These are phyloP conservation scores for Channallabes apus DNA, from an alignment of 2,797 vertebrate species.

Conservation along the genomic window DNA sequence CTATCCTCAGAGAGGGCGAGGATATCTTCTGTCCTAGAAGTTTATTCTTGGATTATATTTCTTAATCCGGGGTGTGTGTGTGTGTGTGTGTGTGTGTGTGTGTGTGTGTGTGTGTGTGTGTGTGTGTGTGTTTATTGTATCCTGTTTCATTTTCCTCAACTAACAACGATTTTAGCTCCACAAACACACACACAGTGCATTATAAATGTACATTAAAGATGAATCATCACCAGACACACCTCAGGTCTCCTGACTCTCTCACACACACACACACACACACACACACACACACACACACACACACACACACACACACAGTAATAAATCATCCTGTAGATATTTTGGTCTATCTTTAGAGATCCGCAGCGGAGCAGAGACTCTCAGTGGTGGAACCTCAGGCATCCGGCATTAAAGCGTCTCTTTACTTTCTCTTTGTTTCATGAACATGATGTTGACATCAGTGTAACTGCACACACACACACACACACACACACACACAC, in stretches of 20 bases:
- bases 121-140: not conserved
- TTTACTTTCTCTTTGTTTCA: not conserved
- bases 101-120: not conserved
- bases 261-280: not conserved
- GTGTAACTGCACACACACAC: not conserved
- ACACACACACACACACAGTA: not conserved
- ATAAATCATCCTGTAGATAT: not conserved
- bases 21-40: too few species aligned
- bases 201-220: constrained; percentile 16
- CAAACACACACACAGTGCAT: constrained; percentile 1
- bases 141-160: not conserved
- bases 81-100: not conserved
- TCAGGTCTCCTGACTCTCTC: not conserved
- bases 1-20: too few species aligned
- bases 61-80: too few species aligned
- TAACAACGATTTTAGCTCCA: not conserved
- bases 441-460: not conserved
- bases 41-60: too few species aligned
- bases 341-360: not conserved
- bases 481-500: not conserved
- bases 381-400: not conserved
- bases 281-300: not conserved
- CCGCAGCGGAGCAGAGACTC: not conserved
- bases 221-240: constrained; percentile 5
- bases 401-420: not conserved